These are phyloP conservation scores for Macroglossus sobrinus DNA, from an alignment of 2,113 vertebrate species.

Conservation along the genomic window DNA sequence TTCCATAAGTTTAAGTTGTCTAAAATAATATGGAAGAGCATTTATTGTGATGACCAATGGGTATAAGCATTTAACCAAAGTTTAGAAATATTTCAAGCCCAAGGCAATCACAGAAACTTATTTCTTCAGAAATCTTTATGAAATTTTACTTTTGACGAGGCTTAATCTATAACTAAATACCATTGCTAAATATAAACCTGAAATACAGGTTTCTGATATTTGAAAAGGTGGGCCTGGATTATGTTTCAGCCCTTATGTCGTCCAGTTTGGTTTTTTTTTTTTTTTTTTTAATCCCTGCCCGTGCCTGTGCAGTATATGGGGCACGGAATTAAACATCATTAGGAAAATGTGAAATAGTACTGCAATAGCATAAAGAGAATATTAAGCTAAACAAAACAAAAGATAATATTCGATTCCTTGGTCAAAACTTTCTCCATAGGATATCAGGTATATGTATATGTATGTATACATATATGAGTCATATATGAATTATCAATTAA, in stretches of 20 bases:
- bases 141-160: conserved; percentile 30
- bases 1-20: not conserved
- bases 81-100: not conserved
- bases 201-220: conserved; percentile 56
- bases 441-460: accelerated
- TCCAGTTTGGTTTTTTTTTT: not conserved
- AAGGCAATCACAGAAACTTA: not conserved
- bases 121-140: not conserved
- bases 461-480: not conserved
- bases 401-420: not conserved
- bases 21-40: not conserved
- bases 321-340: not conserved
- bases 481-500: not conserved
- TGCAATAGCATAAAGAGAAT: not conserved
- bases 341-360: not conserved
- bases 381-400: not conserved
- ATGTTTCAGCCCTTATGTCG: not conserved
- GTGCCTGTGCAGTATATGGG: accelerated
- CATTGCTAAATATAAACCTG: conserved; percentile 48
- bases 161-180: conserved; percentile 63
- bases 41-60: not conserved
- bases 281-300: not conserved
- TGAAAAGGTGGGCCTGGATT: conserved; percentile 37
- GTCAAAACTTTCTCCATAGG: not conserved
- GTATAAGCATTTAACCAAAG: not conserved